phyloP scores from a whole-genome alignment of 2,888 invertebrate species.

The Nephrotoma appendiculata region DNA sequence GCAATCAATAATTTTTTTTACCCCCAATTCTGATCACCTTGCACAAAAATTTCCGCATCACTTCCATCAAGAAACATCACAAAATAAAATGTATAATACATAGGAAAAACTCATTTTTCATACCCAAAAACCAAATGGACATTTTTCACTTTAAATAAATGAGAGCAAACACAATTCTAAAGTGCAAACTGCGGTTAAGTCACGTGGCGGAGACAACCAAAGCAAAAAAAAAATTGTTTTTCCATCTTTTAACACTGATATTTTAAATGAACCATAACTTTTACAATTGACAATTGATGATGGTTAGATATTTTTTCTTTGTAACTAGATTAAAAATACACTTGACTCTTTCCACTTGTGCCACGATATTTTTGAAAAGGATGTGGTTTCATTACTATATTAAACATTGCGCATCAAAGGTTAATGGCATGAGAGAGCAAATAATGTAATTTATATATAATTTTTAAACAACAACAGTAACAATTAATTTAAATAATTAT shows the following conservation, averaged over 20 bases:
- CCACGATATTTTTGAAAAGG: background rate
- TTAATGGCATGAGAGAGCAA: background rate
- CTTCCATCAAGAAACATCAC: background rate
- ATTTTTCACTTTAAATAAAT: background rate
- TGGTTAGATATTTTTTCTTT: background rate
- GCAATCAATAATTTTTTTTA: background rate
- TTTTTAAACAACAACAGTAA: background rate
- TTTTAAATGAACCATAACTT: background rate
- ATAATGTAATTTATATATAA: background rate
- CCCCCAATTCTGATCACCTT: background rate
- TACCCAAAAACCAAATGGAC: background rate
- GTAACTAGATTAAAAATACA: background rate
- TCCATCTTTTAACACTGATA: background rate
- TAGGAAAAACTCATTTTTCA: background rate
- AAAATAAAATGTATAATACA: no score
- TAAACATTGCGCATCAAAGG: background rate
- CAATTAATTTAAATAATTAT: background rate
- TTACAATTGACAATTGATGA: background rate
- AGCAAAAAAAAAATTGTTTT: background rate
- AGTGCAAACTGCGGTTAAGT: conserved; percentile 1
- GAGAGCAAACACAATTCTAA: background rate
- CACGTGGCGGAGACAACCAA: conserved; percentile 1
- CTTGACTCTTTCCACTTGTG: background rate
- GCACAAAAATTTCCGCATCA: background rate
- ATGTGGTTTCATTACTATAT: background rate